Evolutionary conservation across 2,797 vertebrate species (phyloP), one percentile per base, ranked within the genome.

Genomic region (Picus viridis): DNA sequence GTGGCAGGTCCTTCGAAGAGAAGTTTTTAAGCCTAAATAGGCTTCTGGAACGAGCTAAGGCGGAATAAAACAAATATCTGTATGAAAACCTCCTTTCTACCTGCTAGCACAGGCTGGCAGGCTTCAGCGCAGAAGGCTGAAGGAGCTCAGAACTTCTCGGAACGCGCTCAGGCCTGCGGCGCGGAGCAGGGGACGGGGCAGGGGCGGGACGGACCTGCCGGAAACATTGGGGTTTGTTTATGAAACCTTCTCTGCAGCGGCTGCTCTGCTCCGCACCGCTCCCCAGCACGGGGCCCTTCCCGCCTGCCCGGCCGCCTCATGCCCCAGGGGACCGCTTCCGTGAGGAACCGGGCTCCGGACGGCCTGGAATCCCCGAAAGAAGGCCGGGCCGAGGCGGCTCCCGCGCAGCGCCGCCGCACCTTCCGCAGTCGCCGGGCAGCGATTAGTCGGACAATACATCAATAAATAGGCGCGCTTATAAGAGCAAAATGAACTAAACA

Each of bases 161-260:
- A 16, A n/a, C 0, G 41, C 34, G 11, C 22, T 29, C 27, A 32
- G 2, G 67, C 6, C 20, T 1, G 54, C 54, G 3, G 29, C 56
- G 5, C 59, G 3, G 14, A 18, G 41, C 9, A 3, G 1, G 20
- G 24, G 26, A 12, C 3, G 30, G 7, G 14, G 22, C 23, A 1
- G 2, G 2, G 12, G 2, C 16, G 3, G 9, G 5, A 13, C 22
- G 61, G 24, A 62, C 34, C 9, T 9, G 12, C 17, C 59, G 14
- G 17, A 10, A 30, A 7, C 23, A 2, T 2, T 4, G 1, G 12
- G 30, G 0, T 45, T 36, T 53, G 4, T 7, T 29, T 2, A n/a
- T 7, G 2, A 12, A 9, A 5, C 2, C 34, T 16, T 2, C 5
- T 7, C 3, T 2, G 53, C 17, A 22, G 41, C 64, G 14, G 32